Percentiles rank a stretch among this genome's conserved stretches.
phyloP scores from a whole-genome alignment of 2,113 vertebrate species.

The Halichoerus grypus region DNA sequence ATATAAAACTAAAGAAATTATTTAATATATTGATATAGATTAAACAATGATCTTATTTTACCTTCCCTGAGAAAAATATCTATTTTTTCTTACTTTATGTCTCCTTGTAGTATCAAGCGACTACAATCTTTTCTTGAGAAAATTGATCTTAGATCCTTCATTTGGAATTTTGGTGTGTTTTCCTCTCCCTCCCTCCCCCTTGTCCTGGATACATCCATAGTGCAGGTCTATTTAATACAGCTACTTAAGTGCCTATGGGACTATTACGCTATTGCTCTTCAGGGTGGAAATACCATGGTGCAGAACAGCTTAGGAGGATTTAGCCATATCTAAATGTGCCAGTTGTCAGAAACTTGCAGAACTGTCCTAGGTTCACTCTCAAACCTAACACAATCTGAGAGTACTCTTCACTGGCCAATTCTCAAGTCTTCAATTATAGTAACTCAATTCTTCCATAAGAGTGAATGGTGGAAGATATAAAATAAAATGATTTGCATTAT shows the following conservation, averaged over 20 bases:
- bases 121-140: neutral
- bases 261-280: neutral
- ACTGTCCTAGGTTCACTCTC: neutral
- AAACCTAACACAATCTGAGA: neutral
- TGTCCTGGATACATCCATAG: no score
- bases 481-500: neutral
- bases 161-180: neutral
- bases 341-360: neutral
- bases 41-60: neutral
- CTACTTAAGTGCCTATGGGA: neutral
- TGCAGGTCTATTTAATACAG: neutral
- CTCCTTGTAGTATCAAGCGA: neutral
- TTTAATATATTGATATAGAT: neutral
- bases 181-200: neutral
- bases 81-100: neutral
- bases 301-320: neutral
- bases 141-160: neutral
- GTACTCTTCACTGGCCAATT: neutral
- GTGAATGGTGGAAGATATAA: neutral
- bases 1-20: neutral
- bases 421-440: slow-evolving; percentile 1
- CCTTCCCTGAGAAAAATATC: neutral
- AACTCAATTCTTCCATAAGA: neutral
- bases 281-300: neutral
- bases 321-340: neutral